These are phyloP conservation scores for Anguilla marmorata DNA, from an alignment of 2,797 vertebrate genomes.

Conservation along the genomic window DNA sequence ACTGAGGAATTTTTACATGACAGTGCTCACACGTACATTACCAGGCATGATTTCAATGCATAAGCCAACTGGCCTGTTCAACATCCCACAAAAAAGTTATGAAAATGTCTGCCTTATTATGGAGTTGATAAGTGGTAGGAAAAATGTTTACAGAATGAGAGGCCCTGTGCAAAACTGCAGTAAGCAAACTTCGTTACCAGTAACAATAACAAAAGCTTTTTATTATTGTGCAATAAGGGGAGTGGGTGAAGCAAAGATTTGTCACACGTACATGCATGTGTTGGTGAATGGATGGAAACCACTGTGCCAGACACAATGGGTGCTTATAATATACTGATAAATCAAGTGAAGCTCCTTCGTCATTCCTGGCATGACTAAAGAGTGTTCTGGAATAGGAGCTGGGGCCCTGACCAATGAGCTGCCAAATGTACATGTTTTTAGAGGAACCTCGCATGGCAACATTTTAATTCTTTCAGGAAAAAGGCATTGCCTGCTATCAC, in stretches of 20 bases:
- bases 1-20: neutral
- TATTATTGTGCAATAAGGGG: neutral
- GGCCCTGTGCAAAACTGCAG: neutral
- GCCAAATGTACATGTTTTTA: neutral
- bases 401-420: neutral
- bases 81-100: neutral
- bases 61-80: neutral
- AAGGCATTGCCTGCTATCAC: neutral
- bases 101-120: neutral
- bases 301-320: neutral
- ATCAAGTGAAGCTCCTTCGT: neutral
- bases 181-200: neutral
- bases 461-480: neutral
- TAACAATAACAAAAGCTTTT: neutral
- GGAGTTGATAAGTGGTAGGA: neutral
- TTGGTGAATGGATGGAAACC: neutral
- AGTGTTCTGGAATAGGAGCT: neutral
- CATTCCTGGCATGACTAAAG: neutral
- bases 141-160: neutral
- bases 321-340: neutral
- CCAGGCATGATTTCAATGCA: neutral
- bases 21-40: slow-evolving; percentile 3
- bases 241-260: neutral
- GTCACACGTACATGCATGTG: neutral
- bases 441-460: neutral